Evolutionary conservation across 2,888 invertebrate genomes (phyloP).

Genomic region (Drosophila testacea): DNA sequence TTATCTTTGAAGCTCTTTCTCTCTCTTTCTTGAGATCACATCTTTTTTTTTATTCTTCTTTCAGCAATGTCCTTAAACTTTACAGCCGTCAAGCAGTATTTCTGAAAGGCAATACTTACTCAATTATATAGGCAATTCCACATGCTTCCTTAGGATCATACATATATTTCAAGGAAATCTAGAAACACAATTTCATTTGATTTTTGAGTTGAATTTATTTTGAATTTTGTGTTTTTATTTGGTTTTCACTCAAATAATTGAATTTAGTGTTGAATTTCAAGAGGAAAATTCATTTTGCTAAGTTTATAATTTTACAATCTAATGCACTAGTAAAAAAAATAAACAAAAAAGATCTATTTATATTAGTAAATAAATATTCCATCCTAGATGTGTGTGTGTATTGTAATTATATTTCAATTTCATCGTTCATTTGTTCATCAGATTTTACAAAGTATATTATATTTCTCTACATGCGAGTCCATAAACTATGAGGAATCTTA

Average conservation of each 20-base stretch:
- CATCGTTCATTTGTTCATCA: constrained; percentile 10
- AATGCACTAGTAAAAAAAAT: constrained; percentile 30
- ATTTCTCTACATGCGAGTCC: constrained; percentile 6
- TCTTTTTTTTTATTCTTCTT: background rate
- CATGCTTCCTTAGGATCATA: too few relatives aligned
- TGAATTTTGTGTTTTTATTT: constrained; percentile 48
- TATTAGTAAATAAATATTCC: constrained; percentile 20
- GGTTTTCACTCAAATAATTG: constrained; percentile 45
- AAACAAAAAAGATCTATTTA: constrained; percentile 5
- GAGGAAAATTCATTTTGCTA: constrained; percentile 68
- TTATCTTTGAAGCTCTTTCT: background rate
- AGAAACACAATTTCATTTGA: constrained; percentile 12
- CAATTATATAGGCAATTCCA: too few relatives aligned
- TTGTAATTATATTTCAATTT: constrained; percentile 19
- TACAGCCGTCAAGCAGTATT: too few relatives aligned
- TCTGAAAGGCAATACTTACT: background rate
- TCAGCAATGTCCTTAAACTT: background rate
- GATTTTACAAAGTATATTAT: constrained; percentile 37
- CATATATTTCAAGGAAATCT: background rate
- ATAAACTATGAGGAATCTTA: constrained; percentile 5
- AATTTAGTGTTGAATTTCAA: constrained; percentile 69
- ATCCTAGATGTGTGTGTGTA: constrained; percentile 33
- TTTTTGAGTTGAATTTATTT: constrained; percentile 49
- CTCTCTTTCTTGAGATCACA: background rate
- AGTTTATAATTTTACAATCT: constrained; percentile 42